phyloP scores from a whole-genome alignment of 1,140 invertebrate species.

The Arion vulgaris region DNA sequence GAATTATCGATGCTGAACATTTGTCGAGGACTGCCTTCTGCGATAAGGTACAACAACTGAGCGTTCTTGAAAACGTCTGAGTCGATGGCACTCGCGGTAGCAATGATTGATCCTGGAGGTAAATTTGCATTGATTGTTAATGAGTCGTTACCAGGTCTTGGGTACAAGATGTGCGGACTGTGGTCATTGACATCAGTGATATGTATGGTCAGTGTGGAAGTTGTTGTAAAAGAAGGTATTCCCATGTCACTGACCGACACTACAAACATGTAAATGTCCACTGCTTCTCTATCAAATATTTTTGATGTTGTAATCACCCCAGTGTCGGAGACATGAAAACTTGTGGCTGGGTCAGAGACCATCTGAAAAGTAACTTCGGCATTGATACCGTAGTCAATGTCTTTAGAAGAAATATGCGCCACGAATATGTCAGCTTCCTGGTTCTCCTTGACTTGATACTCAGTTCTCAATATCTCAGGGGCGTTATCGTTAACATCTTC shows the following conservation, averaged over 20 bases:
- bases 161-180: constrained; percentile 76
- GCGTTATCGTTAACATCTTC: constrained; percentile 60
- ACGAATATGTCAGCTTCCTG: constrained; percentile 36
- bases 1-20: constrained; percentile 42
- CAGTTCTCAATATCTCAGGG: constrained; percentile 49
- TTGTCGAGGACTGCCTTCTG: constrained; percentile 20
- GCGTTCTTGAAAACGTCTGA: constrained; percentile 26
- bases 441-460: constrained; percentile 50
- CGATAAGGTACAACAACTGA: constrained; percentile 32
- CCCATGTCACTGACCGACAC: constrained; percentile 85
- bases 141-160: constrained; percentile 45
- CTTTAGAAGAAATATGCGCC: constrained; percentile 40
- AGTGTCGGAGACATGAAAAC: constrained; percentile 44
- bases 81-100: constrained; percentile 20
- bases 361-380: constrained; percentile 73
- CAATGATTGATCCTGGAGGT: constrained; percentile 22
- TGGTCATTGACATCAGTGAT: constrained; percentile 95
- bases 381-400: constrained; percentile 47
- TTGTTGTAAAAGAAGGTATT: constrained; percentile 73
- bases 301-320: constrained; percentile 71
- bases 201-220: constrained; percentile 80
- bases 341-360: constrained; percentile 76
- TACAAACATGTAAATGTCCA: constrained; percentile 43
- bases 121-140: constrained; percentile 37
- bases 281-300: constrained; percentile 85